phyloP scores from a whole-genome alignment of 1,140 invertebrate genomes.

The Aphelenchoides besseyi region DNA sequence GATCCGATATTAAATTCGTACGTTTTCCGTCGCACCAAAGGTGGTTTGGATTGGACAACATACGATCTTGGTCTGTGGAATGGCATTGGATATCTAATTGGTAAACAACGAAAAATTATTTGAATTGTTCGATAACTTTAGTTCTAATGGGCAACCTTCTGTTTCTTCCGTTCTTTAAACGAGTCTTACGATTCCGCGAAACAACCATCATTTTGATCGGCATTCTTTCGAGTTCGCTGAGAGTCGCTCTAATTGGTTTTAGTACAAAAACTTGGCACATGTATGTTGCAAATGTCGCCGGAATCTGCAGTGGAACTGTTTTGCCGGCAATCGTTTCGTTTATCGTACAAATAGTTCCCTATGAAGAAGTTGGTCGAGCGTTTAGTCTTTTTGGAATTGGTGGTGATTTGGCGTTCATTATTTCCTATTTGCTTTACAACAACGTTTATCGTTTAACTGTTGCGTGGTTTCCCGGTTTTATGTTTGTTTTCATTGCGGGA shows the following conservation, averaged over 20 bases:
- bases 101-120: slow-evolving; percentile 24
- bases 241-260: slow-evolving; percentile 37
- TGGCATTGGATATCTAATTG: slow-evolving; percentile 37
- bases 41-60: slow-evolving; percentile 36
- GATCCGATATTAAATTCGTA: slow-evolving; percentile 43
- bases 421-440: slow-evolving; percentile 44
- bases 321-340: slow-evolving; percentile 51
- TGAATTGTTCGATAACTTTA: slow-evolving; percentile 31
- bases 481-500: slow-evolving; percentile 44
- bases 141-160: slow-evolving; percentile 43
- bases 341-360: slow-evolving; percentile 41
- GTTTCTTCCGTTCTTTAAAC: slow-evolving; percentile 42
- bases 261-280: slow-evolving; percentile 36
- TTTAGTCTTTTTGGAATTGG: slow-evolving; percentile 50
- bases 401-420: slow-evolving; percentile 45
- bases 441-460: slow-evolving; percentile 45
- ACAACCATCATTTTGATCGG: slow-evolving; percentile 49
- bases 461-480: slow-evolving; percentile 44
- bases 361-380: slow-evolving; percentile 43
- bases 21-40: slow-evolving; percentile 42
- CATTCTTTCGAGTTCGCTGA: slow-evolving; percentile 21
- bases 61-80: slow-evolving; percentile 48
- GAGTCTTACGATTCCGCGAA: slow-evolving; percentile 35
- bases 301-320: slow-evolving; percentile 42
- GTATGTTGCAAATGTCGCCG: slow-evolving; percentile 45